Conservation (phyloP, 2,113 vertebrate species). For the Malaclemys terrapin region DNA sequence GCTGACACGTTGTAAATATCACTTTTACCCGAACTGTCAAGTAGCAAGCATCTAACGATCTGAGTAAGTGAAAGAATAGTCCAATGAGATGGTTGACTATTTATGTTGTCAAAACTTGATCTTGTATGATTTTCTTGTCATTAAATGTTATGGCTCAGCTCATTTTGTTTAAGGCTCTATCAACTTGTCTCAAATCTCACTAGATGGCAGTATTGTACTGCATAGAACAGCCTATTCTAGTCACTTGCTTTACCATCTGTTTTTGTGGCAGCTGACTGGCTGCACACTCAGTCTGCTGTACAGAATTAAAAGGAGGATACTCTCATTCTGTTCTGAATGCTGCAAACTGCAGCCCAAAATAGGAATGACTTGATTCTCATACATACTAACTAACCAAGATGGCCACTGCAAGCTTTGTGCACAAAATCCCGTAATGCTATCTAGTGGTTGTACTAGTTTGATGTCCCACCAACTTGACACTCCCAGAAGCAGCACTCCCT, state of each 20-base stretch:
- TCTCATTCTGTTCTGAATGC: not conserved
- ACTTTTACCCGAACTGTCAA: not conserved
- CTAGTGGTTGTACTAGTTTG: not conserved
- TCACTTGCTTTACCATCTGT: rapidly evolving
- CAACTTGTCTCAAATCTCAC: not conserved
- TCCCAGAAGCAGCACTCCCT: not conserved
- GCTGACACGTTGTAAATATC: not conserved
- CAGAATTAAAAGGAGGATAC: rapidly evolving
- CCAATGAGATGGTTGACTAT: not conserved
- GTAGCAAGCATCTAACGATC: not conserved
- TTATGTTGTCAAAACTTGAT: not conserved
- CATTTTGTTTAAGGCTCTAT: rapidly evolving
- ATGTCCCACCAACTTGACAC: not conserved
- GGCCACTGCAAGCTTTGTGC: not conserved
- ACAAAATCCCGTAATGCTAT: not conserved
- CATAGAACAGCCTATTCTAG: not conserved
- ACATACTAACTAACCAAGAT: not conserved
- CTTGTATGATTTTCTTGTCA: not conserved
- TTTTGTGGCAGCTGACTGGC: not conserved
- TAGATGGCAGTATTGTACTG: slow-evolving; percentile 67
- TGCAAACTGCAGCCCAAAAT: not conserved
- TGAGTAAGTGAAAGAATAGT: not conserved
- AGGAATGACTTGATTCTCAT: not conserved
- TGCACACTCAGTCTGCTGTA: rapidly evolving
- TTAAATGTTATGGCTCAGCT: not conserved